Conservation (phyloP, 2,888 invertebrate genomes). For the Spicauda simplicius region DNA sequence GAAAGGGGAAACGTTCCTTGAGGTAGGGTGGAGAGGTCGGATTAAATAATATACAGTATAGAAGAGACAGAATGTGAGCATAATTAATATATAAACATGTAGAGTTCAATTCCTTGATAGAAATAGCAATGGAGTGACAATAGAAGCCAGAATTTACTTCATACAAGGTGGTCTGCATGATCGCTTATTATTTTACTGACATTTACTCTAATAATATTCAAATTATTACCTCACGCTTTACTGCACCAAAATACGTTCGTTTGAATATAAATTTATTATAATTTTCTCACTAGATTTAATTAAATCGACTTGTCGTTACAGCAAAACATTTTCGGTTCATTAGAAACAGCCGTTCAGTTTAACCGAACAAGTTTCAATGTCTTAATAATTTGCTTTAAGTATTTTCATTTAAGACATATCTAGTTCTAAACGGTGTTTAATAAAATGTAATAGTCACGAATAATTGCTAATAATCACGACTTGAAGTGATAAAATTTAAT, state of each 20-base stretch:
- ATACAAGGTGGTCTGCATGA: neutral
- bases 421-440: neutral
- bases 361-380: conserved; percentile 14
- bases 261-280: conserved; percentile 5
- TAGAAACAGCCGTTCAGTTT: conserved; percentile 9
- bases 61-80: too few species aligned
- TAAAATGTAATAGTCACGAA: conserved; percentile 46
- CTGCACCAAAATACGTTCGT: neutral
- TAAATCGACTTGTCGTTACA: conserved; percentile 5
- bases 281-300: conserved; percentile 1
- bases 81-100: too few species aligned
- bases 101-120: too few species aligned
- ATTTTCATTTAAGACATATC: conserved; percentile 8
- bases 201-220: neutral
- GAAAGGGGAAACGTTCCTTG: too few species aligned
- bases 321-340: conserved; percentile 12
- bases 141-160: neutral
- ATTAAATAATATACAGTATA: too few species aligned
- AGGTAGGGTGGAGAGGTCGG: too few species aligned
- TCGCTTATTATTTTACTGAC: too few species aligned
- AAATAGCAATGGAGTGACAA: neutral
- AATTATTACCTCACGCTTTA: neutral
- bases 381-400: conserved; percentile 3
- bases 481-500: conserved; percentile 54
- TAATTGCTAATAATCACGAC: conserved; percentile 53